Conservation (phyloP, 2,113 vertebrate genomes). For the Geococcyx californianus region DNA sequence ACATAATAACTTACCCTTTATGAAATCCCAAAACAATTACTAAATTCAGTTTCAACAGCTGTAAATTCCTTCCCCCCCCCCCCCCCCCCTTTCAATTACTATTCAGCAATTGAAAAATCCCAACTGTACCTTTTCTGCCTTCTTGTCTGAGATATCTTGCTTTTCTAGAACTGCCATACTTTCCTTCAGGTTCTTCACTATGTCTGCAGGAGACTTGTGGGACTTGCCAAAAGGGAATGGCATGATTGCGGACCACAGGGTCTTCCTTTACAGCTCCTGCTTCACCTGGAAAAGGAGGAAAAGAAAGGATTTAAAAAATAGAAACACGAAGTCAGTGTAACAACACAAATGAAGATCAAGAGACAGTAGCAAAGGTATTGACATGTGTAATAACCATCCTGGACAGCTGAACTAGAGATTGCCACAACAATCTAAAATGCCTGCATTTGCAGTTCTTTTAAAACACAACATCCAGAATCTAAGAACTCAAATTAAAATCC, state of each 20-base stretch:
- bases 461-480: neutral
- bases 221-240: slow-evolving; percentile 97
- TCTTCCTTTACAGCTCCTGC: slow-evolving; percentile 73
- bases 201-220: slow-evolving; percentile 97
- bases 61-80: neutral
- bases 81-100: neutral
- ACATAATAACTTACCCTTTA: neutral
- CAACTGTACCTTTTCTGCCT: slow-evolving; percentile 88
- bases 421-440: neutral
- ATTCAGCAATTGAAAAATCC: neutral
- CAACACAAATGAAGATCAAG: neutral
- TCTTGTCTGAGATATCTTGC: slow-evolving; percentile 94
- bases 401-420: neutral
- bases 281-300: slow-evolving; percentile 75
- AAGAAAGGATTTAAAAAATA: neutral
- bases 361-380: neutral
- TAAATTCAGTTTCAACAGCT: neutral
- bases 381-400: neutral
- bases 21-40: neutral
- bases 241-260: slow-evolving; percentile 82
- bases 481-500: neutral
- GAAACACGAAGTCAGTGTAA: neutral
- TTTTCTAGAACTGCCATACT: slow-evolving; percentile 94
- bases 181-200: slow-evolving; percentile 96
- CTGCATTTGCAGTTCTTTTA: neutral